phyloP scores from a whole-genome alignment of 2,797 vertebrate species.

The Hypotaenidia philippensis region DNA sequence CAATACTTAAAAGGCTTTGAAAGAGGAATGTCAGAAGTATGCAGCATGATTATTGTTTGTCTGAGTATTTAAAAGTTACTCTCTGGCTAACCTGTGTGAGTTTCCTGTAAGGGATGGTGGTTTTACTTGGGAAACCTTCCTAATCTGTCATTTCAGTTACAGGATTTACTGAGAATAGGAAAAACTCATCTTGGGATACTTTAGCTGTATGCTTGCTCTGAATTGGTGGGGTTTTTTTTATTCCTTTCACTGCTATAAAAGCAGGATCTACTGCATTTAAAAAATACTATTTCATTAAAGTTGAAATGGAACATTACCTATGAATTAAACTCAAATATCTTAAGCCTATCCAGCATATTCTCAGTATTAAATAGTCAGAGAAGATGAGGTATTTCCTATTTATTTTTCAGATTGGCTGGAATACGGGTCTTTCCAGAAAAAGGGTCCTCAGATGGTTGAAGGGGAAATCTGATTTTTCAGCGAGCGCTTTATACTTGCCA shows the following conservation, averaged over 20 bases:
- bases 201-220: neutral
- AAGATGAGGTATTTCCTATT: slow-evolving; percentile 61
- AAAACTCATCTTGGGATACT: neutral
- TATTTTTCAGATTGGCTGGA: slow-evolving; percentile 67
- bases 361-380: neutral
- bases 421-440: slow-evolving; percentile 32
- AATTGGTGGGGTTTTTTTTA: neutral
- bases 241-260: neutral
- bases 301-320: neutral
- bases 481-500: slow-evolving; percentile 50
- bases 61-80: neutral
- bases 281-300: neutral
- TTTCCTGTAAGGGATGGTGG: neutral
- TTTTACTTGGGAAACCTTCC: neutral
- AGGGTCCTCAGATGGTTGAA: neutral
- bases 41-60: neutral
- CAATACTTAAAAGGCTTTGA: neutral
- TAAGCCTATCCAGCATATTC: neutral
- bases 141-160: neutral
- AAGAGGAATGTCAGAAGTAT: neutral
- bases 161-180: neutral
- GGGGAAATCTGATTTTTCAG: slow-evolving; percentile 46
- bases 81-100: neutral
- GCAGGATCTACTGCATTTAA: neutral
- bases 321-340: slow-evolving; percentile 42